Percentiles rank a stretch among this genome's conserved stretches.
These are phyloP conservation scores for Buphagus erythrorhynchus DNA, from an alignment of 2,797 vertebrate species.

Conservation along the genomic window DNA sequence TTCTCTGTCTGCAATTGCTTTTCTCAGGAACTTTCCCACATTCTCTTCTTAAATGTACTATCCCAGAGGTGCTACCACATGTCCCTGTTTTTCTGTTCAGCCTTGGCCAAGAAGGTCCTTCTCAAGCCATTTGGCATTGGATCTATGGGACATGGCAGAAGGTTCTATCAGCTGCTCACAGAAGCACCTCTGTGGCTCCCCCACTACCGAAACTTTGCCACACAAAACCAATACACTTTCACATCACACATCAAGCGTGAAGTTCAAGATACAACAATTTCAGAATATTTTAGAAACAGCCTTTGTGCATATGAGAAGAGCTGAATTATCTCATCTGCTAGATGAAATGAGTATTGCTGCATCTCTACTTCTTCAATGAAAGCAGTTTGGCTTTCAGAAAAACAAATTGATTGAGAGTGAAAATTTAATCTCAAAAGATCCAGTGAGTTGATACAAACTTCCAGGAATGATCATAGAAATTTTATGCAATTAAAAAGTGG, in stretches of 20 bases:
- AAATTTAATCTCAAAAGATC: not conserved
- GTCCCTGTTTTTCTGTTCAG: not conserved
- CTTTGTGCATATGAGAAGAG: not conserved
- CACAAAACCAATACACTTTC: not conserved
- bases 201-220: too few species aligned
- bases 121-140: fast-evolving
- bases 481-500: not conserved
- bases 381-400: not conserved
- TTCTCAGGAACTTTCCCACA: not conserved
- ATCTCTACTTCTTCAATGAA: not conserved
- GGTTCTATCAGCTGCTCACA: not conserved
- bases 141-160: not conserved
- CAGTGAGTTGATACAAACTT: not conserved
- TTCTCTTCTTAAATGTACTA: not conserved
- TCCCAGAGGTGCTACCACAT: not conserved
- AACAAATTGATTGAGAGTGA: not conserved
- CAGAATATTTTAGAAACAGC: not conserved
- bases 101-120: not conserved
- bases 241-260: not conserved
- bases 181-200: not conserved
- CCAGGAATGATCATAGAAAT: not conserved
- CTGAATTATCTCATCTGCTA: not conserved
- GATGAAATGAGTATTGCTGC: not conserved
- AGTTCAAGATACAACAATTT: not conserved
- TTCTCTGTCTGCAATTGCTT: not conserved